Evolutionary conservation across 2,888 invertebrate genomes (phyloP), one percentile per base, ranked within the genome.

Genomic region (Oasisia sp.): DNA sequence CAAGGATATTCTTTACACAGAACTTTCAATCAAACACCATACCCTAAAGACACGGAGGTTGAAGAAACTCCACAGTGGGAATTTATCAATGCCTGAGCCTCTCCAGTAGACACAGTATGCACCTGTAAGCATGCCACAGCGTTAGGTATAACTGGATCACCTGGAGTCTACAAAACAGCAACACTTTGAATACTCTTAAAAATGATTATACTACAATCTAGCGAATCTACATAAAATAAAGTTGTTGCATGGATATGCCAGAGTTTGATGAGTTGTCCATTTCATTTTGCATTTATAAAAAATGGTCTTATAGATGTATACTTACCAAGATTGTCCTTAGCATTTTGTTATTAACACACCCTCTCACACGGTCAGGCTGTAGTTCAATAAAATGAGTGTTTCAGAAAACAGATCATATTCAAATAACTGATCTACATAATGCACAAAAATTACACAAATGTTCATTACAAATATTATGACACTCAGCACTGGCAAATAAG

Each of bases 41-140:
- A 74, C 74, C 74, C 74, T 74, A 74, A 74, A 74, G 74, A 74
- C 74, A 74, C 19, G 74, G 27, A 74, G 74, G 74, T 74, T 74
- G 74, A 74, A 74, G n/a, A 74, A 74, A n/a, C 74, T 74, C 74
- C 74, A 74, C 27, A 74, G n/a, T 27, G 74, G 74, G 74, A 74
- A 74, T 74, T n/a, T 74, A 7, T 74, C 74, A 74, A 27, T 27
- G n/a, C 74, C 74, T 74, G 74, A 27, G 74, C 74, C 74, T 19
- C 74, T 74, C 74, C 74, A 27, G 74, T 74, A 74, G 27, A 74
- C 74, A 74, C 74, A 74, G 74, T 74, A 74, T 27, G 74, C 74
- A 74, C 74, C 74, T 74, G 74, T 27, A 74, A 74, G 27, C 74
- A 19, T 19, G 14, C 9, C 8, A 14, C 50, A 50, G 50, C 9